phyloP scores from a whole-genome alignment of 2,888 invertebrate genomes.

The Nematopogon swammerdamellus region DNA sequence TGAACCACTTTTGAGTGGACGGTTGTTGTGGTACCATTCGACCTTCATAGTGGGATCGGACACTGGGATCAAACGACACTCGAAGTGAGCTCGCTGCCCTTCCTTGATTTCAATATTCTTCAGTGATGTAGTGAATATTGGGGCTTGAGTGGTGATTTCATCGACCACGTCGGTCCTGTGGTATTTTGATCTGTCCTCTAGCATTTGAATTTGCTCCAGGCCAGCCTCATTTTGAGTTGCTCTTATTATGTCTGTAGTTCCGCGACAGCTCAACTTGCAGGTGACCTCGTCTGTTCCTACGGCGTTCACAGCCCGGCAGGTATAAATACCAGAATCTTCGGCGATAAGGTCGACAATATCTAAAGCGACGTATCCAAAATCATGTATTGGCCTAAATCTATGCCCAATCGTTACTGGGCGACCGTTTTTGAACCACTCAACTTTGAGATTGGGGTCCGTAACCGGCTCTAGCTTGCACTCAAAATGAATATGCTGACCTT shows the following conservation, averaged over 20 bases:
- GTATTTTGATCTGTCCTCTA: constrained; percentile 81
- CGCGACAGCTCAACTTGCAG: constrained; percentile 69
- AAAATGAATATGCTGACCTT: constrained; percentile 93
- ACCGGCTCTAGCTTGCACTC: constrained; percentile 97
- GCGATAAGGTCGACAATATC: constrained; percentile 95
- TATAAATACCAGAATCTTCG: constrained; percentile 93
- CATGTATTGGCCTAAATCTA: constrained; percentile 94
- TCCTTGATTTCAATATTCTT: constrained; percentile 92
- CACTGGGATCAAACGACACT: constrained; percentile 90
- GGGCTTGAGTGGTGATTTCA: constrained; percentile 85
- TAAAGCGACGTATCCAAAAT: constrained; percentile 97
- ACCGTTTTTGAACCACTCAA: constrained; percentile 97
- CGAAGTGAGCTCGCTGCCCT: constrained; percentile 92
- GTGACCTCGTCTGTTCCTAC: constrained; percentile 86
- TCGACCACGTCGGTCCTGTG: constrained; percentile 72
- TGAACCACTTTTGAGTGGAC: constrained; percentile 87
- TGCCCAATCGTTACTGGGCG: constrained; percentile 92
- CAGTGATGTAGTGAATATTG: constrained; percentile 89
- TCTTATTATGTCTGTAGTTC: constrained; percentile 78
- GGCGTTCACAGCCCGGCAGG: constrained; percentile 88
- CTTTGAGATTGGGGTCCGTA: constrained; percentile 92
- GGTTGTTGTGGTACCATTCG: constrained; percentile 93
- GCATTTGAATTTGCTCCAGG: constrained; percentile 82
- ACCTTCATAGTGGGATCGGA: constrained; percentile 92
- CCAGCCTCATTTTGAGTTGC: constrained; percentile 86